These are phyloP conservation scores for Ormyrus labotus DNA, from an alignment of 2,888 invertebrate species.

Conservation along the genomic window DNA sequence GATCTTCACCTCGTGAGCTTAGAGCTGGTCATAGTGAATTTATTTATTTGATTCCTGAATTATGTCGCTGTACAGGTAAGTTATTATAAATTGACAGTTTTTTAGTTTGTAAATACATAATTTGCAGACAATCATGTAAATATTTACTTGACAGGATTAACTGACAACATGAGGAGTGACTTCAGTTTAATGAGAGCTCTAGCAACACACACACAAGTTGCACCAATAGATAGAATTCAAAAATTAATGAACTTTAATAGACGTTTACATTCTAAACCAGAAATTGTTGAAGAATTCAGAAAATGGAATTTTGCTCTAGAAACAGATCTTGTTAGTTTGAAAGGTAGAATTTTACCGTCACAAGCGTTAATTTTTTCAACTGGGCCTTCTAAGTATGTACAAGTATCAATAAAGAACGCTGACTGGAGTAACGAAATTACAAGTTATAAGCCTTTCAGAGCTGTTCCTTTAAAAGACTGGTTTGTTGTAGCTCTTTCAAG, in stretches of 20 bases:
- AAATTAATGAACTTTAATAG: slow-evolving; percentile 82
- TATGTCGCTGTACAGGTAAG: slow-evolving; percentile 87
- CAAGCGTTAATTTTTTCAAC: too few relatives aligned
- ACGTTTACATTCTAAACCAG: slow-evolving; percentile 72
- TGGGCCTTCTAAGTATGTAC: slow-evolving; percentile 67
- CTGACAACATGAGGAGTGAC: slow-evolving; percentile 81
- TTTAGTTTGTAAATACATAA: too few relatives aligned
- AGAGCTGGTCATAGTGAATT: slow-evolving; percentile 82
- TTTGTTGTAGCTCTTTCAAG: slow-evolving; percentile 70
- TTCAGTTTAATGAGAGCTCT: slow-evolving; percentile 83
- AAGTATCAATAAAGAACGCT: slow-evolving; percentile 77
- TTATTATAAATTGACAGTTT: not conserved
- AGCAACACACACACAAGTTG: slow-evolving; percentile 84
- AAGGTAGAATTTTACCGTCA: slow-evolving; percentile 80
- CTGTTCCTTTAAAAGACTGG: slow-evolving; percentile 73
- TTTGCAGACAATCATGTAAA: too few relatives aligned
- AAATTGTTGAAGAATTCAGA: slow-evolving; percentile 78
- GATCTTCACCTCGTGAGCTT: slow-evolving; percentile 82
- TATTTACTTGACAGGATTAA: slow-evolving; percentile 72
- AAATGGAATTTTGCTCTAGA: slow-evolving; percentile 85
- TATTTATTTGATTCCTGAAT: slow-evolving; percentile 87
- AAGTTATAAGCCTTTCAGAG: slow-evolving; percentile 73
- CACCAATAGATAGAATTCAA: slow-evolving; percentile 81
- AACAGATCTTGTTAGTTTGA: slow-evolving; percentile 79
- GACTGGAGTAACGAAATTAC: slow-evolving; percentile 87